A percentile compares a stretch with the other conserved stretches of the same genome.
Evolutionary conservation across 2,888 invertebrate genomes (phyloP).

Genomic region (Pollenia labialis): DNA sequence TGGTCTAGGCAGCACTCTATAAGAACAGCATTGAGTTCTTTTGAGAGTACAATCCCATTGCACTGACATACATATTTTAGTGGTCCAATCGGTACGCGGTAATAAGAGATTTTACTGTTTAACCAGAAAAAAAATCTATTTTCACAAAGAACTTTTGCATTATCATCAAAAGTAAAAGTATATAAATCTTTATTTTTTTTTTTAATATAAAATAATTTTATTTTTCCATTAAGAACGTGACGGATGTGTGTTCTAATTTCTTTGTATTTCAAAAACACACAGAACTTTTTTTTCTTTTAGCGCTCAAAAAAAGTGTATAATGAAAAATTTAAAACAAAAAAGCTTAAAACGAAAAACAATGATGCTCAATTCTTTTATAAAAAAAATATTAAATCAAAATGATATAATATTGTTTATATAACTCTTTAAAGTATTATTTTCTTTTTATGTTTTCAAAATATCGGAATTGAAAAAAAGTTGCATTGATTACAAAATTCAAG

Average conservation of each 20-base stretch:
- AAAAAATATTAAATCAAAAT: constrained; percentile 8
- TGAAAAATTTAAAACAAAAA: constrained; percentile 62
- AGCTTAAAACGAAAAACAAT: constrained; percentile 59
- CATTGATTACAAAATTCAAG: constrained; percentile 25
- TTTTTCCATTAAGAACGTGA: constrained; percentile 66
- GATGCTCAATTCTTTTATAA: constrained; percentile 24
- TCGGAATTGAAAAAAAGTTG: background rate
- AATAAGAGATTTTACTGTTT: too few species aligned
- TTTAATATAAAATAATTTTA: constrained; percentile 31
- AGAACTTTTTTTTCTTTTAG: constrained; percentile 72
- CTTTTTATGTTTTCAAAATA: background rate
- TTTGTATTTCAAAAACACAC: constrained; percentile 50
- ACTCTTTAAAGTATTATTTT: constrained; percentile 14
- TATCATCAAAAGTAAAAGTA: constrained; percentile 44
- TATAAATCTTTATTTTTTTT: constrained; percentile 28
- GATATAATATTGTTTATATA: constrained; percentile 44
- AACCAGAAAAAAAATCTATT: background rate
- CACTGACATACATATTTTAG: too few species aligned
- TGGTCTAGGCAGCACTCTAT: too few species aligned
- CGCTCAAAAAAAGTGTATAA: constrained; percentile 49
- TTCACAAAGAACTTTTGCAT: constrained; percentile 20
- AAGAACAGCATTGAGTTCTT: too few species aligned
- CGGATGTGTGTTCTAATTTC: constrained; percentile 72
- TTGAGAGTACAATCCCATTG: too few species aligned
- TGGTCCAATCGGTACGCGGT: too few species aligned